Conservation (phyloP, 2,113 vertebrate genomes). For the Prionailurus viverrinus region DNA sequence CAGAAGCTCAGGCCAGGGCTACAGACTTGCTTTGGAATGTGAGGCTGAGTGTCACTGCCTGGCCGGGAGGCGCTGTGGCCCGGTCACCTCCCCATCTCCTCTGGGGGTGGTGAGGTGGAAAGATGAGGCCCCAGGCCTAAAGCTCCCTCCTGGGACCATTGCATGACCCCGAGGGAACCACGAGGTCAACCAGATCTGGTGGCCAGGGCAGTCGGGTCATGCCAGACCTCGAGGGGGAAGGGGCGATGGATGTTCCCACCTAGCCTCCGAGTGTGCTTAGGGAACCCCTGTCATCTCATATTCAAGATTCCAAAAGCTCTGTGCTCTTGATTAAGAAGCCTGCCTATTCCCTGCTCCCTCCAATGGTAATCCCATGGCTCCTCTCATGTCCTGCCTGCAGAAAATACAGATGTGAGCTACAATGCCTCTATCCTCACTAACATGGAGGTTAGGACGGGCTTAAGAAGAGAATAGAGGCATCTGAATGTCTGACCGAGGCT, state of each 20-base stretch:
- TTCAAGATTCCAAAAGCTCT: neutral
- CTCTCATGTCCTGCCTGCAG: neutral
- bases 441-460: neutral
- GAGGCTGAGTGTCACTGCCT: neutral
- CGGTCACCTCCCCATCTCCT: accelerated
- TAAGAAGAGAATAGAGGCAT: neutral
- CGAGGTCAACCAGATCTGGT: neutral
- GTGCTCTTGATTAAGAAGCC: neutral
- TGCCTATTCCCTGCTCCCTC: neutral
- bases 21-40: neutral
- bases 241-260: accelerated
- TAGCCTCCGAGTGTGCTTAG: neutral
- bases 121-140: neutral
- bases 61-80: neutral
- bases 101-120: neutral
- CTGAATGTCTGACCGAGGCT: neutral
- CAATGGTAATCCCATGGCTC: neutral
- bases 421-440: neutral
- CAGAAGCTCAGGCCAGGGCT: neutral
- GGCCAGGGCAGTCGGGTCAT: neutral
- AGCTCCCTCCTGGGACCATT: neutral
- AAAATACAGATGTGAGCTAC: neutral
- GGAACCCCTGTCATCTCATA: neutral
- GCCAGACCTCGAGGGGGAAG: neutral
- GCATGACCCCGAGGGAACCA: neutral